Base-by-base conservation (phyloP, 1,140 invertebrate genomes). In the Octopus bimaculoides region DNA sequence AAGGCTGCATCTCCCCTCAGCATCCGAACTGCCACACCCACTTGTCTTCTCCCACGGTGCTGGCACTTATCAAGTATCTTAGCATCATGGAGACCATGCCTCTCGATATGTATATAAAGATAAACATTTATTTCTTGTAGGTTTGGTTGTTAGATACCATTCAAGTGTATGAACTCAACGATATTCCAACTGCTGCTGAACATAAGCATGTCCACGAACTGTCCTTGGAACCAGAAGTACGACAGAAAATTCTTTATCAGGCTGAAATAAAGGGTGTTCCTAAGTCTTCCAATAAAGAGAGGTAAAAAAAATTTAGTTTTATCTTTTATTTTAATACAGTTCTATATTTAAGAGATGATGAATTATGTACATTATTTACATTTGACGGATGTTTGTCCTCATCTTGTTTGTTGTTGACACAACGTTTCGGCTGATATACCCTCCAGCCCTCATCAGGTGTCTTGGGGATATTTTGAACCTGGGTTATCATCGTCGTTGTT, bases 181-280 rank as follows among this genome's bases (percentile, higher is more conserved):
- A 71, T 71, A 71, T 71, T 71, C 66, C 66, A 71, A 71, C 66
- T 6, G 66, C 66, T 8, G 66, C 66, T 71, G 66, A 71, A 20
- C 66, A 71, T 71, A 71, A 71, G 26, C 66, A 71, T 71, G 66
- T 71, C 8, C 66, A 71, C 3, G 66, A 71, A 71, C 26, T 71
- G 14, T 71, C 66, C 26, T 71, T 71, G 66, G 66, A 71, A 3
- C 66, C 66, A 71, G 66, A 71, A 14, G 14, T 12, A 6, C 8
- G 66, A 71, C 66, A 71, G 66, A 71, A 71, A 71, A 71, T 71
- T 20, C 26, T 71, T 6, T 71, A 71, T 17, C 8, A 20, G 26
- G 66, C 8, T 10, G 26, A 71, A 71, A 71, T 71, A 6, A 9
- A 71, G 4, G 3, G 6, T 14, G 5, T 17, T 6, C 14, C 66